Evolutionary conservation across 2,888 invertebrate species (phyloP), one percentile per base, ranked within the genome.

Genomic region (Melanotus villosus): DNA sequence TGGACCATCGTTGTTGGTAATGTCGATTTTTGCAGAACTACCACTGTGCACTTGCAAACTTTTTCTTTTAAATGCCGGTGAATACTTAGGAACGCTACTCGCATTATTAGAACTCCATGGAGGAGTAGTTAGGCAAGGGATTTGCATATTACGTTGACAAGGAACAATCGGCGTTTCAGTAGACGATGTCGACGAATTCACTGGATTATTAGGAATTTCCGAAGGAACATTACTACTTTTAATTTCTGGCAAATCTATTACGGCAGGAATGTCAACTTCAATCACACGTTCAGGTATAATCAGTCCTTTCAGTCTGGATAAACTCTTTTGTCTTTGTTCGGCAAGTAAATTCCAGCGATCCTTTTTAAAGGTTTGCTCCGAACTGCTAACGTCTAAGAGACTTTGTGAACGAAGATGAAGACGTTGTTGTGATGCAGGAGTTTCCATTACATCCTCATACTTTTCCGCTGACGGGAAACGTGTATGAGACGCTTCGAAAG

Each of bases 221-320:
- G 38, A 14, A 30, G 54, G 32, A 21, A 38, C 14, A 78, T 91
- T 91, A 74, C 89, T 89, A 77, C 93, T 93, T 84, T 92, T 93
- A 60, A 96, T 95, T 87, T 93, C 93, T 0, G 95, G 94, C 78
- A 96, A 86, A 84, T 94, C 93, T 52, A 92, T 86, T 60, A 91
- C 88, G 34, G 91, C 67, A 83, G 93, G 91, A 57, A 90, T 57
- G 38, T 80, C 80, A 1, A 85, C 82, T 73, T 89, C 86, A 19
- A 87, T 84, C 10, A 89, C 87, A 70, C 89, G 88, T 78, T 96
- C 95, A 2, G 96, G 96, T 80, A 96, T 96, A 30, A 95, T 93
- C 77, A 96, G 85, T n/a, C 95, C 96, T 79, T 95, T 89, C 68
- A 96, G 84, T 84, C 95, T 96, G 1, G 94, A 93, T 84, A 95